A percentile compares a stretch with the other conserved stretches of the same genome.
These are phyloP conservation scores for Elgonia sp. DNA, from an alignment of 2,888 invertebrate species.

Conservation along the genomic window DNA sequence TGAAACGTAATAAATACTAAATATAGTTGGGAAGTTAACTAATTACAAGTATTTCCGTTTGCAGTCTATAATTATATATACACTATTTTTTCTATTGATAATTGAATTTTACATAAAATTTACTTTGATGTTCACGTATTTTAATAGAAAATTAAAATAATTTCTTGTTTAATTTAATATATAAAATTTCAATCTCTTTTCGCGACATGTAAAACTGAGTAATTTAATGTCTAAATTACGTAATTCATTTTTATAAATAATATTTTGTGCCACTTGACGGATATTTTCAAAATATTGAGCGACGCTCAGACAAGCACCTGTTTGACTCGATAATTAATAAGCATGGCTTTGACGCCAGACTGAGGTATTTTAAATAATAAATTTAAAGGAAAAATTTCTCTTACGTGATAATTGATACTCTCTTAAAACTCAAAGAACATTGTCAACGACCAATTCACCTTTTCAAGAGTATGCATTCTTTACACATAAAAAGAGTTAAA, in stretches of 20 bases:
- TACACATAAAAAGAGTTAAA: not conserved
- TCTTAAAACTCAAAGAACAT: slow-evolving; percentile 10
- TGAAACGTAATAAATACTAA: too few relatives aligned
- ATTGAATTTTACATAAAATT: too few relatives aligned
- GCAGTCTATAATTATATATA: too few relatives aligned
- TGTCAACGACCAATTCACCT: not conserved
- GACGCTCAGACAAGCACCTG: not conserved
- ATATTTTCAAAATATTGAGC: slow-evolving; percentile 7
- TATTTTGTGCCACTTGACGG: not conserved
- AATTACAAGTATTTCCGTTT: too few relatives aligned
- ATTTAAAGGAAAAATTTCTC: slow-evolving; percentile 1
- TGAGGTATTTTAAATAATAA: slow-evolving; percentile 12
- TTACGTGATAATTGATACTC: slow-evolving; percentile 21
- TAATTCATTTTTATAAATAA: not conserved
- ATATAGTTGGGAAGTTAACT: too few relatives aligned
- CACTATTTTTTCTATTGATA: too few relatives aligned
- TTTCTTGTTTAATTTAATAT: not conserved
- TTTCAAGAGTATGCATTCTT: not conserved
- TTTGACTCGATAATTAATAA: slow-evolving; percentile 21
- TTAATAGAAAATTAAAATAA: too few relatives aligned
- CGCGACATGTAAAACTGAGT: too few relatives aligned
- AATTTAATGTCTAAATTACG: too few relatives aligned
- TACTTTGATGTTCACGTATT: too few relatives aligned
- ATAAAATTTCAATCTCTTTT: not conserved
- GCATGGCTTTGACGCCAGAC: not conserved